phyloP scores from a whole-genome alignment of 2,888 invertebrate genomes.

The Eustalomyia histrio region DNA sequence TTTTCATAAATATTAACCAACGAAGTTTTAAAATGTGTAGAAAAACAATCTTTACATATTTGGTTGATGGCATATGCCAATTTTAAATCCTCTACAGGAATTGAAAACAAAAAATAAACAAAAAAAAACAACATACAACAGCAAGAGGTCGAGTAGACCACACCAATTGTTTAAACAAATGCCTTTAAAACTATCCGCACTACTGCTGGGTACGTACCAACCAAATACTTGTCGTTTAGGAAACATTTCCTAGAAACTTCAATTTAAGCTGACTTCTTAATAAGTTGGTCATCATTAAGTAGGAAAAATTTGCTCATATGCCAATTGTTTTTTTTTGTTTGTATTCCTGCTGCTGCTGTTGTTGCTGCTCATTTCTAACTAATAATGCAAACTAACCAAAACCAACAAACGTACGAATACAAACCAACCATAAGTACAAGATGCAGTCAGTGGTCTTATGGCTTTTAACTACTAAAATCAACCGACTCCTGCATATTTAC shows the following conservation, averaged over 20 bases:
- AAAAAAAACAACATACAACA: constrained; percentile 19
- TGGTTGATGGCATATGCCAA: constrained; percentile 31
- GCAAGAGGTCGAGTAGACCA: constrained; percentile 50
- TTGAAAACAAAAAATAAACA: neutral
- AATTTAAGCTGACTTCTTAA: constrained; percentile 50
- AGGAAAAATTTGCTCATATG: constrained; percentile 47
- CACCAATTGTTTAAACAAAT: constrained; percentile 51
- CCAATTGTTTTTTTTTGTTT: constrained; percentile 52
- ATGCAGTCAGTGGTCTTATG: constrained; percentile 39
- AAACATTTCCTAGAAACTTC: constrained; percentile 49
- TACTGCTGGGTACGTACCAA: constrained; percentile 2
- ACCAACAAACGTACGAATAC: constrained; percentile 22
- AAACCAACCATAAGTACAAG: constrained; percentile 35
- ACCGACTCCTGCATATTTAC: constrained; percentile 8
- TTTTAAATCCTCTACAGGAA: constrained; percentile 16
- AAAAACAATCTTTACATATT: constrained; percentile 33
- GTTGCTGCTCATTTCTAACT: constrained; percentile 29
- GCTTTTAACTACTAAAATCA: constrained; percentile 18
- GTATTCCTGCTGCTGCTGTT: neutral
- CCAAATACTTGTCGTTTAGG: neutral
- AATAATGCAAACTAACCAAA: constrained; percentile 34
- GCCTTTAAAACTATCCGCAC: neutral
- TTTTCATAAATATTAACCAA: constrained; percentile 11
- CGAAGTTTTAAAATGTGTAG: neutral
- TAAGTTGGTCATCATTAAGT: constrained; percentile 51